These are phyloP conservation scores for Erythrocercus mccallii DNA, from an alignment of 2,113 vertebrate genomes.

Conservation along the genomic window DNA sequence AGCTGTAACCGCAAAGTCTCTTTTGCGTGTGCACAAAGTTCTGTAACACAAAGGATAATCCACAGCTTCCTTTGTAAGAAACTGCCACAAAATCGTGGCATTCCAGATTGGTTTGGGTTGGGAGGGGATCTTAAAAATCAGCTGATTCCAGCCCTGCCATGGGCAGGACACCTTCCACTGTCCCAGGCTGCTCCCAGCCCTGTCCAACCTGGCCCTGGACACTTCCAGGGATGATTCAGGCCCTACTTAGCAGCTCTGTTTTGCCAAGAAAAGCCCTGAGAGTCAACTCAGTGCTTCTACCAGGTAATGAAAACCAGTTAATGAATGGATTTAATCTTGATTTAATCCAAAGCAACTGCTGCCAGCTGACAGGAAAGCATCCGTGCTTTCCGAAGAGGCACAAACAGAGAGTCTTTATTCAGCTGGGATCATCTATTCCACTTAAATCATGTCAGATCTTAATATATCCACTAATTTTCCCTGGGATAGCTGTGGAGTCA, in stretches of 20 bases:
- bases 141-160: neutral
- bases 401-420: neutral
- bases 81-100: neutral
- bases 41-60: neutral
- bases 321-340: constrained; percentile 21
- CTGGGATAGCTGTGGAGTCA: constrained; percentile 2
- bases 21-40: neutral
- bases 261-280: neutral
- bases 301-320: neutral
- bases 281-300: neutral
- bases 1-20: neutral
- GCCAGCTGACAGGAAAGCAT: neutral
- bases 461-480: neutral
- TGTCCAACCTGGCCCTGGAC: rapidly evolving
- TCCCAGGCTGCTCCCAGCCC: neutral
- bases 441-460: constrained; percentile 21
- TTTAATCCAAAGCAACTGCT: constrained; percentile 3
- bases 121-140: neutral
- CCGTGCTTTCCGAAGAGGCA: neutral
- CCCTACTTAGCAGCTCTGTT: neutral
- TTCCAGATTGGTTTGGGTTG: neutral
- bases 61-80: neutral
- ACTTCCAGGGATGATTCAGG: neutral
- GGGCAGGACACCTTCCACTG: neutral
- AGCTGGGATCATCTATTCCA: constrained; percentile 10